phyloP scores from a whole-genome alignment of 2,797 vertebrate species.

The Lerista edwardsae region DNA sequence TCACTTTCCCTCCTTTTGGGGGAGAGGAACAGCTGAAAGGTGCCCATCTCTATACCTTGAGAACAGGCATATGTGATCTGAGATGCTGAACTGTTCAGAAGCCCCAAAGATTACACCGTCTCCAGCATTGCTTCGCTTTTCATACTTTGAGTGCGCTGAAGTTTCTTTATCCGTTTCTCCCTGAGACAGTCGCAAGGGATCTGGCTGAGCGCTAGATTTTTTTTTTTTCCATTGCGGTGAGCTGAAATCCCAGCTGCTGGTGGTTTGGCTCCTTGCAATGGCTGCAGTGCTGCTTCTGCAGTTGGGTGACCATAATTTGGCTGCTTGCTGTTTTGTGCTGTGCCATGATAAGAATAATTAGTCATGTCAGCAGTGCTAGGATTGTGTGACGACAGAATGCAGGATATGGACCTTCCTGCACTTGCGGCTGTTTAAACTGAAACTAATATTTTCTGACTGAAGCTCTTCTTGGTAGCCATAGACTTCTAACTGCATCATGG shows the following conservation, averaged over 20 bases:
- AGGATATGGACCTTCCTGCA: neutral
- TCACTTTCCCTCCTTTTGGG: neutral
- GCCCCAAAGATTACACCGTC: neutral
- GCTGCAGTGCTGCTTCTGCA: neutral
- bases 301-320: rapidly evolving
- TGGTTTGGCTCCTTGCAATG: neutral
- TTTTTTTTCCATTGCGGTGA: neutral
- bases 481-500: neutral
- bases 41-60: no score
- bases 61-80: neutral
- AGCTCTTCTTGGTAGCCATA: neutral
- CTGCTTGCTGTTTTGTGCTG: rapidly evolving
- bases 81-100: neutral
- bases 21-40: no score
- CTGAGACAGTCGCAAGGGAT: neutral
- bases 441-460: neutral
- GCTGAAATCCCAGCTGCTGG: rapidly evolving
- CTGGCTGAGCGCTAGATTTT: neutral
- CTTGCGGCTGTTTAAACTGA: neutral
- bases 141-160: neutral
- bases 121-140: no score
- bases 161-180: neutral
- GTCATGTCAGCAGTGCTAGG: neutral
- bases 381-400: neutral
- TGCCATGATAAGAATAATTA: rapidly evolving